These are phyloP conservation scores for Thamnophis elegans DNA, from an alignment of 2,797 vertebrate genomes.

Conservation along the genomic window DNA sequence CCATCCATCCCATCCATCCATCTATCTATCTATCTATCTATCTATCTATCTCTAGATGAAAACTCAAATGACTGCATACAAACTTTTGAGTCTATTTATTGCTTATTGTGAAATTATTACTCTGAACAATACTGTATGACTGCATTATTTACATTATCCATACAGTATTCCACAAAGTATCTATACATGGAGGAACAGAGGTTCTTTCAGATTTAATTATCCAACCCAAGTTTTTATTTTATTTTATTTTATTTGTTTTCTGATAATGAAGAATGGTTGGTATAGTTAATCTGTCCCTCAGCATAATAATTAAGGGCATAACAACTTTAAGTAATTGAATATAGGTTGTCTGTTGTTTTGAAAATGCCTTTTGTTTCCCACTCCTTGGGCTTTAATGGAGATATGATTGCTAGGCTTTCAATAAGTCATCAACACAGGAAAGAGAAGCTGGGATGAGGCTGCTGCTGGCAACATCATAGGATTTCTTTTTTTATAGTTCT, in stretches of 20 bases:
- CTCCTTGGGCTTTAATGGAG: background rate
- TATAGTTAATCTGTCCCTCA: background rate
- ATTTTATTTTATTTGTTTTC: background rate
- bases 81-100: background rate
- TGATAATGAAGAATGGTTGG: background rate
- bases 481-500: conserved; percentile 3
- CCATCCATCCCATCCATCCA: too few relatives aligned
- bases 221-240: background rate
- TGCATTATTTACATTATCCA: background rate
- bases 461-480: background rate
- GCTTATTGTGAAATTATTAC: background rate
- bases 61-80: background rate
- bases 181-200: background rate
- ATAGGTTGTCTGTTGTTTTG: background rate
- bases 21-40: too few relatives aligned
- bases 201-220: background rate
- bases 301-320: background rate
- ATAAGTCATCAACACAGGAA: conserved; percentile 14
- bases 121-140: background rate
- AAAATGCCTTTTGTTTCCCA: background rate
- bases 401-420: background rate
- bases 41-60: background rate
- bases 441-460: background rate
- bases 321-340: background rate
- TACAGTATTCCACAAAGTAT: background rate